Conservation (phyloP, 1,140 invertebrate species). For the Metaphire vulgaris region DNA sequence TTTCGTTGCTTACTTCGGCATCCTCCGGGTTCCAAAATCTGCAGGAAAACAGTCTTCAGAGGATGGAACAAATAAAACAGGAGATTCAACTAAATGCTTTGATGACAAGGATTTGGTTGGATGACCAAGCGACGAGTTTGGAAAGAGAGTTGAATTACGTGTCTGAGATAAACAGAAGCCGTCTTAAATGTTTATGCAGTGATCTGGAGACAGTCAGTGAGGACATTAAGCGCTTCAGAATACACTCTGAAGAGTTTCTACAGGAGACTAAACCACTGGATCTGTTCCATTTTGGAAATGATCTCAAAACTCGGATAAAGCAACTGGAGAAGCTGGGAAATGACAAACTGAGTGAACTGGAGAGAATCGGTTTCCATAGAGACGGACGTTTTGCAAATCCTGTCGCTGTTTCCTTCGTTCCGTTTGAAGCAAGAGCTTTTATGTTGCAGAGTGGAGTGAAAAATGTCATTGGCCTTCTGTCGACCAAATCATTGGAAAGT, state of each 20-base stretch:
- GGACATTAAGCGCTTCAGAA: not conserved
- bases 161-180: not conserved
- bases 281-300: not conserved
- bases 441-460: too few relatives aligned
- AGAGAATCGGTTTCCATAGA: too few relatives aligned
- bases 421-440: too few relatives aligned
- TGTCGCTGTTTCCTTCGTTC: too few relatives aligned
- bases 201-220: not conserved
- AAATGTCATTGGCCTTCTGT: too few relatives aligned
- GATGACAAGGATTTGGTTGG: not conserved
- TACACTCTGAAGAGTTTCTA: not conserved
- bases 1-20: not conserved
- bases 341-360: too few relatives aligned
- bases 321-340: too few relatives aligned
- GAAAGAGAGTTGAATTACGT: too few relatives aligned
- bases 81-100: not conserved
- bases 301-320: not conserved
- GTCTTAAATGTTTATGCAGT: not conserved
- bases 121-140: not conserved
- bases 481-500: too few relatives aligned
- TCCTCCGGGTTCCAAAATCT: not conserved
- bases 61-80: not conserved
- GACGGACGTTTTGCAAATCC: too few relatives aligned
- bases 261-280: not conserved
- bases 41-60: not conserved